Evolutionary conservation across 1,140 invertebrate genomes (phyloP), one percentile per base, ranked within the genome.

Genomic region (Bombus ignitus): DNA sequence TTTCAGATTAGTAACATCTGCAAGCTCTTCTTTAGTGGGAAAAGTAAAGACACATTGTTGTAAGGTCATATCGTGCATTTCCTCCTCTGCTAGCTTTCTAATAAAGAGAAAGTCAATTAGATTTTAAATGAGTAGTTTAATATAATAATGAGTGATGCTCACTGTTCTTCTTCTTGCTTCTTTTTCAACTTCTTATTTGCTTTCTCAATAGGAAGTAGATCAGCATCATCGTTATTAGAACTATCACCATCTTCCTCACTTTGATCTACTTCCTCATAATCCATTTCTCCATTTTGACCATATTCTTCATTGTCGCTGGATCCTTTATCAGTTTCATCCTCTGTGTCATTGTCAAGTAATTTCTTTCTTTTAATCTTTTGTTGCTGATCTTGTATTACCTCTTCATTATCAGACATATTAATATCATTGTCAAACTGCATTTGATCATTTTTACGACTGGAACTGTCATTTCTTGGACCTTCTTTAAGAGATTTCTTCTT

Each of bases 151-250:
- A 77, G 72, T 15, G 90, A 94, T 94, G 95, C 94, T 81, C 82
- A 94, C 94, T 90, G 83, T 91, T 95, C 92, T 91, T 96, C 93
- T 84, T 96, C 96, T 93, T 97, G 95, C 92, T 98, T 97, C 90
- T 97, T 97, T 92, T 97, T 97, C 4, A 99, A 94, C 94, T 97
- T 98, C 85, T 97, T 97, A 82, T 98, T 97, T 85, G 97, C 96
- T 93, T 97, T 98, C 95, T 99, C 98, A 94, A 99, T 98, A 2
- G 98, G 98, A 53, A 98, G 94, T 93, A 98, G 93, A 92, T 97
- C 97, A 91, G 97, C 96, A 81, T 97, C 96, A 85, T 96, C 95
- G 76, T 95, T 94, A 57, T 94, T 92, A 53, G 96, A 93, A 59
- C 95, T 94, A 68, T 95, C 91, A 39, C 94, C 94, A 32, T 95